Base-by-base conservation (phyloP, 2,797 vertebrate species). In the Antrozous pallidus region DNA sequence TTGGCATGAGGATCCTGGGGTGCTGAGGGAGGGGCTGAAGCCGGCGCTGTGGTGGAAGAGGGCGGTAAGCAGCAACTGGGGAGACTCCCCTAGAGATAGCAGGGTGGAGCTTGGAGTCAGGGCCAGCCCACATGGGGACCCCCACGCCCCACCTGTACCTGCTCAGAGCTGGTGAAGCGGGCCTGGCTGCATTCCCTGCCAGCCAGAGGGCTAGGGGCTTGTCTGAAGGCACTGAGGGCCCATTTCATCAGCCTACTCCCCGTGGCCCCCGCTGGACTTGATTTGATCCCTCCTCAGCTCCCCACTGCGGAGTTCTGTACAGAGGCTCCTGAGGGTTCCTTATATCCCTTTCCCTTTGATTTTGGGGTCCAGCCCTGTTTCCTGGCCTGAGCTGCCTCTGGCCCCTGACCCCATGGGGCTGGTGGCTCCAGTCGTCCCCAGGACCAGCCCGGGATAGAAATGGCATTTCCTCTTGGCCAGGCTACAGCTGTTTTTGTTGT, bases 371-470 rank as follows among this genome's bases (percentile, higher is more conserved):
- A 84, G 65, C 31, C 16, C n/a, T 58, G 87, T 65, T 61, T 94
- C n/a, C 89, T 95, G 93, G 86, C 92, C 96, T 61, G 79, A 82
- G 91, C 93, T 92, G 74, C 65, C 90, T 75, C 69, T 6, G 22
- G 88, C 83, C 81, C 77, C 75, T 95, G 95, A 97, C 92, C 96
- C 95, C 85, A 42, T 86, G 95, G 93, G 94, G 92, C 88, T 95
- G 95, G 94, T 95, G 96, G 96, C 96, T 96, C 94, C 96, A 96
- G 81, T 80, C 92, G 0, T 95, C 96, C 96, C 95, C 88, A 97
- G 93, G 96, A 97, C 83, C 92, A 94, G 94, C 91, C 89, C 45
- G 2, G 91, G 16, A 71, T 94, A 95, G 96, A 97, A 77, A 97
- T 94, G 91, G 81, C 94, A 40, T 95, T 97, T 95, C 84, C 94